Conservation (phyloP, 2,888 invertebrate genomes). For the Limnephilus rhombicus region DNA sequence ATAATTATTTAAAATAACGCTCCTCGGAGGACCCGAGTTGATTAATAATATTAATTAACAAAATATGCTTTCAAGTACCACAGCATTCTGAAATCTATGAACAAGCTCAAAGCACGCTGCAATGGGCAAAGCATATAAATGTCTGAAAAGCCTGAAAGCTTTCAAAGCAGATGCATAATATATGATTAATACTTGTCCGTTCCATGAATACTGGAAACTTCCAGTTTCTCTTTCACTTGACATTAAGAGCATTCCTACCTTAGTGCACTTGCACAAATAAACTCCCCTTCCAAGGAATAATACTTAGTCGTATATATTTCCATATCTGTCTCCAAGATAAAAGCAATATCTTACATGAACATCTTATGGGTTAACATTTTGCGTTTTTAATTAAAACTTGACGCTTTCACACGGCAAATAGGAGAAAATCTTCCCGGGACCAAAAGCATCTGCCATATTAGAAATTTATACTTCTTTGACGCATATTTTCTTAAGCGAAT, state of each 20-base stretch:
- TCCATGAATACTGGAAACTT: background rate
- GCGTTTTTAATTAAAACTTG: conserved; percentile 64
- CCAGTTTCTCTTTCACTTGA: background rate
- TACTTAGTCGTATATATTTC: conserved; percentile 5
- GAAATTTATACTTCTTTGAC: background rate
- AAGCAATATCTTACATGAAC: conserved; percentile 55
- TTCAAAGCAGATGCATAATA: background rate
- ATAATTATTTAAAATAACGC: too few species aligned
- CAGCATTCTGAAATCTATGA: background rate
- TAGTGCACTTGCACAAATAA: background rate
- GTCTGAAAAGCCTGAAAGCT: background rate
- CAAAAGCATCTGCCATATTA: conserved; percentile 37
- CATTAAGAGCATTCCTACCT: background rate
- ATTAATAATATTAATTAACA: background rate
- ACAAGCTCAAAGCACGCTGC: background rate
- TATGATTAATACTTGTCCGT: background rate
- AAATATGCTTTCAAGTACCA: background rate
- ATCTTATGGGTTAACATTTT: conserved; percentile 50
- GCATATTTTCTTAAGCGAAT: conserved; percentile 8
- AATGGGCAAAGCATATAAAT: background rate
- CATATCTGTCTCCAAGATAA: conserved; percentile 7
- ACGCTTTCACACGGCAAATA: conserved; percentile 49
- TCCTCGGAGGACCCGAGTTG: background rate
- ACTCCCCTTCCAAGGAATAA: background rate
- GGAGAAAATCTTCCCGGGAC: background rate